phyloP scores from a whole-genome alignment of 2,113 vertebrate species.

The Ursus arctos region DNA sequence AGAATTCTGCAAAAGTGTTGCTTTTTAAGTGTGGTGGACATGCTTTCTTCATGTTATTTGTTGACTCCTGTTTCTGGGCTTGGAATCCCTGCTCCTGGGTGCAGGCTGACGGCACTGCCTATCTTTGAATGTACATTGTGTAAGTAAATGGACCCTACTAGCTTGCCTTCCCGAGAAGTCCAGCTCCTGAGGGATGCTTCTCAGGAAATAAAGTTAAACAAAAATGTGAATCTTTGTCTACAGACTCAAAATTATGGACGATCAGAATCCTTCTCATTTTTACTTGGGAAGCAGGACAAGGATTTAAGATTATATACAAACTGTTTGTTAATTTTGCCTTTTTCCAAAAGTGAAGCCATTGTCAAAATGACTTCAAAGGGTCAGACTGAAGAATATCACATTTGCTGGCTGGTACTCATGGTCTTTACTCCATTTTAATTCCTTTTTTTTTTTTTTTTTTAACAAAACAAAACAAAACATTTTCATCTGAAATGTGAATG shows the following conservation, averaged over 20 bases:
- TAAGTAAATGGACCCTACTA: background rate
- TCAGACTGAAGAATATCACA: background rate
- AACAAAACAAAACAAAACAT: too few relatives aligned
- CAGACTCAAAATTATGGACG: background rate
- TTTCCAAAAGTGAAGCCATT: constrained; percentile 23
- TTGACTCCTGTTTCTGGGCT: constrained; percentile 33
- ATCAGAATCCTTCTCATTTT: background rate
- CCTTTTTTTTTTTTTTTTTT: background rate
- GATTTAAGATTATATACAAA: constrained; percentile 16
- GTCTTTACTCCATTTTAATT: constrained; percentile 64
- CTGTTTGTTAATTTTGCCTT: constrained; percentile 22
- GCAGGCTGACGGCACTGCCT: background rate
- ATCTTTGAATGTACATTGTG: background rate
- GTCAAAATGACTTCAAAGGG: constrained; percentile 15
- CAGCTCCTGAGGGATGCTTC: constrained; percentile 7
- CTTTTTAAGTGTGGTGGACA: background rate
- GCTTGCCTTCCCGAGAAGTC: background rate
- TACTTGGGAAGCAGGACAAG: background rate
- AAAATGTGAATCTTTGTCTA: constrained; percentile 37
- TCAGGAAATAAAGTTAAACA: constrained; percentile 43
- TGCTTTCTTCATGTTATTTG: background rate
- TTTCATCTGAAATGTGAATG: constrained; percentile 46
- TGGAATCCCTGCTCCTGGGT: background rate
- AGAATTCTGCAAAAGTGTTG: background rate
- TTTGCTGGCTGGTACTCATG: background rate